Percentiles rank a stretch among this genome's conserved stretches.
phyloP scores from a whole-genome alignment of 1,140 invertebrate genomes.

The Atta texana region DNA sequence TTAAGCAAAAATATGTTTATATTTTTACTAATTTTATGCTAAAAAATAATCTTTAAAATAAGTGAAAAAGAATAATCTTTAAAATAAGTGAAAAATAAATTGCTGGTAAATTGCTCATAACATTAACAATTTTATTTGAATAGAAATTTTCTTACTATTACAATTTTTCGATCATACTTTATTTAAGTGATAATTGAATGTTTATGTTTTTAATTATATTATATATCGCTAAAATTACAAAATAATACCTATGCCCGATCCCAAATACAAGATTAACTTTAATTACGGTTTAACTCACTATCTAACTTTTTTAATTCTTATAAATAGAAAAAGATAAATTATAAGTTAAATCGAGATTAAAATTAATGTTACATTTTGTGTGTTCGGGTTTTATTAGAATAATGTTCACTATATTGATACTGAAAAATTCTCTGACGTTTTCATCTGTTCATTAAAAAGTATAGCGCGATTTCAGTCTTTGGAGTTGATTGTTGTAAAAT shows the following conservation, averaged over 20 bases:
- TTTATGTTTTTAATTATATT: neutral
- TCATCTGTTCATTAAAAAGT: neutral
- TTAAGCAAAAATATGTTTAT: neutral
- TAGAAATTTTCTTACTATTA: neutral
- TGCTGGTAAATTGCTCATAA: neutral
- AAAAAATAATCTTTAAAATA: neutral
- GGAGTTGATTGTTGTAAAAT: conserved; percentile 8
- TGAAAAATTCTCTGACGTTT: conserved; percentile 2
- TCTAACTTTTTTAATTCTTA: too few relatives aligned
- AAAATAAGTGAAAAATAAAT: neutral
- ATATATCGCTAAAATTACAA: neutral
- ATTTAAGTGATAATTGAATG: neutral
- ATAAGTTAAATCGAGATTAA: neutral
- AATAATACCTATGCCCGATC: too few relatives aligned
- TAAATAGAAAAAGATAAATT: too few relatives aligned
- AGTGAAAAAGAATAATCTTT: too few relatives aligned
- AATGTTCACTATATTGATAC: neutral
- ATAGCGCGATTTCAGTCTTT: neutral
- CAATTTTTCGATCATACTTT: neutral
- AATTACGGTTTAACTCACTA: too few relatives aligned
- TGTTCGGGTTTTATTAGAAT: neutral
- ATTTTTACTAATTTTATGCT: neutral
- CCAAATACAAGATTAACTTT: too few relatives aligned
- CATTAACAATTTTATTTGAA: neutral
- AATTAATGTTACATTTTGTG: neutral